Base-by-base conservation (phyloP, 2,113 vertebrate species). In the Athene cunicularia region DNA sequence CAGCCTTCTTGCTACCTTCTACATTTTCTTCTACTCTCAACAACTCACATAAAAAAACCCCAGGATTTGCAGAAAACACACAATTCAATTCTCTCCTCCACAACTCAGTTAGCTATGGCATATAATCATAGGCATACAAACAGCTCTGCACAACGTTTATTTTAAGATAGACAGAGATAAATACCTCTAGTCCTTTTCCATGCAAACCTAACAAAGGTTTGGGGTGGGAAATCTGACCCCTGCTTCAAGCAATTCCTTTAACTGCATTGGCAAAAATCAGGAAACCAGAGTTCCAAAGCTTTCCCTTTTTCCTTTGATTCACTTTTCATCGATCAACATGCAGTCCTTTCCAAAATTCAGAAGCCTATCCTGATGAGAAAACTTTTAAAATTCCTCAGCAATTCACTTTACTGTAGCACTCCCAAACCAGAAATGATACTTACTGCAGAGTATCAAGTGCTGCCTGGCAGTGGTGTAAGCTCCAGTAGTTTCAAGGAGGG, bases 361-460 rank as follows among this genome's bases (percentile, higher is more conserved):
- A 96, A 97, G 71, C 76, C 81, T 73, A 56, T 85, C 90, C 85
- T 30, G 32, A 64, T 49, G 83, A 97, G 62, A 60, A 97, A 98
- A 98, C 96, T 98, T 98, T 90, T 26, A 35, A 73, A 96, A 75
- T 96, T 89, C 93, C 95, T 92, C 73, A 95, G 95, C 45, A 58
- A 88, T 95, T 77, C 72, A 79, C 82, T 92, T 90, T 21, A 22
- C 70, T 79, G 80, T 82, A 86, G 73, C 84, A 96, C 71, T 97
- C 96, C 96, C 92, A 80, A 84, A 94, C 9, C 94, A 86, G 75
- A 95, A 97, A 87, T 6, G 52, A 92, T 98, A 98, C 98, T 98
- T 98, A 98, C 98, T 95, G 96, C 52, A 70, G 87, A 96, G 81
- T 59, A 79, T 53, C 64, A 66, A 92, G 90, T 84, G 85, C 53